A percentile compares a stretch with the other conserved stretches of the same genome.
phyloP scores from a whole-genome alignment of 2,797 vertebrate species.

The Danionella dracula region DNA sequence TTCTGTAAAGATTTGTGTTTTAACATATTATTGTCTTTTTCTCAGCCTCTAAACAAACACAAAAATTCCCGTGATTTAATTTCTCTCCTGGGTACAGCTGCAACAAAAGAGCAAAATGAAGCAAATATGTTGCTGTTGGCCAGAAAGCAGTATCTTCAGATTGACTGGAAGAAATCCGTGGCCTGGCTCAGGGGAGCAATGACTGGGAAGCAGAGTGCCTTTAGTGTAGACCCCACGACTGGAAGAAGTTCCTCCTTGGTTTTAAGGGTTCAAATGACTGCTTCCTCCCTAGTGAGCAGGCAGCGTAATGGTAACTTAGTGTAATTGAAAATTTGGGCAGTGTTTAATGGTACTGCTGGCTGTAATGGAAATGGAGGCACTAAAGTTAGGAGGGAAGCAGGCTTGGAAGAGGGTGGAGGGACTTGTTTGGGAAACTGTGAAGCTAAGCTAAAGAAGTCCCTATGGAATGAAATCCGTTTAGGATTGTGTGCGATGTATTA shows the following conservation, averaged over 20 bases:
- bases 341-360: slow-evolving; percentile 42
- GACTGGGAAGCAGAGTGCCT: slow-evolving; percentile 39
- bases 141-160: slow-evolving; percentile 31
- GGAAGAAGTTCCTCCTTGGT: slow-evolving; percentile 29
- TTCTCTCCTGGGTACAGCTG: slow-evolving; percentile 65
- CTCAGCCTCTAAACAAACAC: slow-evolving; percentile 68
- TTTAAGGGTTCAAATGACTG: slow-evolving; percentile 16
- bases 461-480: slow-evolving; percentile 41
- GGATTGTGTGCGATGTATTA: slow-evolving; percentile 4
- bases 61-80: slow-evolving; percentile 68
- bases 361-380: slow-evolving; percentile 39
- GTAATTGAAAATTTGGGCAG: slow-evolving; percentile 51
- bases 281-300: slow-evolving; percentile 6
- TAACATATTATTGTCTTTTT: slow-evolving; percentile 50
- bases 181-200: slow-evolving; percentile 41
- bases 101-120: slow-evolving; percentile 70
- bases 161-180: slow-evolving; percentile 18
- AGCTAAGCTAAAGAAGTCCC: slow-evolving; percentile 57
- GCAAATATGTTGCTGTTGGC: slow-evolving; percentile 76
- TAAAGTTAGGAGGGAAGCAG: slow-evolving; percentile 17
- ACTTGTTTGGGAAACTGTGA: slow-evolving; percentile 82
- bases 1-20: slow-evolving; percentile 66
- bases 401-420: slow-evolving; percentile 42
- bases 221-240: slow-evolving; percentile 31
- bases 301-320: slow-evolving; percentile 40